Evolutionary conservation across 2,113 vertebrate genomes (phyloP), one percentile per base, ranked within the genome.

Genomic region (Amphiprion percula): DNA sequence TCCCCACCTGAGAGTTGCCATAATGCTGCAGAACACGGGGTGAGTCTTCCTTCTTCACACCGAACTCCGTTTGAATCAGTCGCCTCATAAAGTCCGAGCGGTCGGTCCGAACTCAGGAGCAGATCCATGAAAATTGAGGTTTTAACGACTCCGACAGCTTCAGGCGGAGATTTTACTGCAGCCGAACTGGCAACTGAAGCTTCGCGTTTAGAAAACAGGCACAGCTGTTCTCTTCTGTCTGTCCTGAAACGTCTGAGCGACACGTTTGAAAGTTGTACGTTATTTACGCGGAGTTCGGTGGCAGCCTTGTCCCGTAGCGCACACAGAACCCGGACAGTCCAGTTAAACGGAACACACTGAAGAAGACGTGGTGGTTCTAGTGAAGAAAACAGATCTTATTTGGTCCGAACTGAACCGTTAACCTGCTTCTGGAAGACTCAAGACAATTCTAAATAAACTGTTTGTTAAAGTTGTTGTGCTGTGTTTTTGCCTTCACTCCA

Each of bases 11-110:
- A n/a, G 12, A 14, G 3, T 0, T 0, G 74, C 4, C 2, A 92
- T 26, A 3, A 26, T 91, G 91, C 71, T 92, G 59, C 86, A 87
- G 74, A 91, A 91, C 79, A 88, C 87, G 0, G 90, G 90, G 90
- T 90, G 77, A 90, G 90, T 75, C 1, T 1, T 14, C 17, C 14
- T 44, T 15, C 41, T 44, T 12, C 26, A 1, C 46, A 24, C 66
- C 16, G 60, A 44, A 37, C 2, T 53, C 9, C 30, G 0, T 1
- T 10, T 5, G 5, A n/a, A 46, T 17, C 30, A 0, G 4, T 5
- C 41, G 2, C 19, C 0, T 17, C 23, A 56, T 4, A n/a, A 10
- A 0, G 5, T 2, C 2, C 4, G 1, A 19, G 2, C 0, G 15
- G 4, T 14, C 44, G 0, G 0, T 9, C 1, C 5, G 17, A 19